Base-by-base conservation (phyloP, 2,888 invertebrate genomes). In the Luffia ferchaultella region DNA sequence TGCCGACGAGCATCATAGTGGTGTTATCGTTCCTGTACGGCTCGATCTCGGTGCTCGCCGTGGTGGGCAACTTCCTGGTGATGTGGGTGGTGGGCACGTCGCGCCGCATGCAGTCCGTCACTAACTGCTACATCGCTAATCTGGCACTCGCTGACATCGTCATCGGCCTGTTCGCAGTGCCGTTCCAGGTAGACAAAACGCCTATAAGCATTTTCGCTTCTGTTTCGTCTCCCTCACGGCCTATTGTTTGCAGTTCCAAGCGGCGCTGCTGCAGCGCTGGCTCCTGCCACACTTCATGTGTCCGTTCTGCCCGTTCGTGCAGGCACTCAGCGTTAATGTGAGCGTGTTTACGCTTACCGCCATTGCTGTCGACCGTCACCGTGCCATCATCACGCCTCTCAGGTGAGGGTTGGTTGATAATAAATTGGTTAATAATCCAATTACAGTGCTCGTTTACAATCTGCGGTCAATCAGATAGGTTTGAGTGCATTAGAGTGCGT, bases 291-390 rank as follows among this genome's bases (percentile, higher is more conserved):
- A 89, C 64, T 92, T 95, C 68, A 92, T 96, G 90, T 96, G 96
- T 68, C 89, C 92, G 0, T 91, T 95, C 68, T 94, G 95, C 58
- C 95, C 95, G 0, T 96, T 94, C 73, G 90, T 95, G 9, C 94
- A 94, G 76, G 90, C 92, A 0, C 78, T 96, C 16, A 92, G 92
- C 57, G 93, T 96, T 1, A 94, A 93, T 65, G 94, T 95, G n/a
- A 93, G 93, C 59, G 92, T 96, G 30, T 93, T 95, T 65, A 95
- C 95, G 0, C 76, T 96, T 17, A 93, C 93, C 12, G 93, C 93
- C 49, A 94, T 95, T 52, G 93, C 95, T 0, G 87, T 95, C 51
- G 95, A 96, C 75, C 86, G 95, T 18, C 94, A 95, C 71, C 87
- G 91, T 45, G 92, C 93, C 1, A 90, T 91, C 55, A 86, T 91